Base-by-base conservation (phyloP, 1,140 invertebrate genomes). In the Apis dorsata region DNA sequence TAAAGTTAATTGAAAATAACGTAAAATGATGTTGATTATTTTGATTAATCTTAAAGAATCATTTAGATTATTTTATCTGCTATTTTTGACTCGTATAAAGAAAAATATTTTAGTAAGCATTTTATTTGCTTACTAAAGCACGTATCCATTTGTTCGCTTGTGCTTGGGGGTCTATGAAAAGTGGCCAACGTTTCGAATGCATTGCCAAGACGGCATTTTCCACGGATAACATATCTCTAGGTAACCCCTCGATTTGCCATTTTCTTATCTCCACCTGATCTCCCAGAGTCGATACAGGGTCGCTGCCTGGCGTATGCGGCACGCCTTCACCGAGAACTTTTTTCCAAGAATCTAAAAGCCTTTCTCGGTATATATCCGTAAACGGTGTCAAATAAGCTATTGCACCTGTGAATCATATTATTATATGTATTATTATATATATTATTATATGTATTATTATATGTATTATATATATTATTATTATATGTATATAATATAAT, bases 131-230 rank as follows among this genome's bases (percentile, higher is more conserved):
- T 7, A 96, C 96, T 95, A 96, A 96, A 88, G 95, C 96, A 85
- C 95, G 95, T 84, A 97, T 95, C 96, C 96, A 97, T 86, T 96
- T 96, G 79, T 96, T 96, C 1, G 96, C 96, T 90, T 97, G 96
- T 10, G 94, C 93, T 81, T 96, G 96, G 0, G 96, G 96, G 91
- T 97, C 96, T 81, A 97, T 96, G 91, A 97, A 96, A 17, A 97
- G 91, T 0, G 96, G 96, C 96, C 96, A 95, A 28, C 95, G 90
- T 34, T 91, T 91, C 0, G 95, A 95, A 93, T 95, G 95, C 44
- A 94, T 94, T 3, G 96, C 95, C 51, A 97, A 94, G 51, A 97
- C 94, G 24, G 95, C 96, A 87, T 96, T 97, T 86, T 97, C 96
- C 21, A 96, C 95, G 5, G 96, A 96, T 70, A 96, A 94, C 53